These are phyloP conservation scores for Chrysomallon squamiferum DNA, from an alignment of 1,140 invertebrate species.

Conservation along the genomic window DNA sequence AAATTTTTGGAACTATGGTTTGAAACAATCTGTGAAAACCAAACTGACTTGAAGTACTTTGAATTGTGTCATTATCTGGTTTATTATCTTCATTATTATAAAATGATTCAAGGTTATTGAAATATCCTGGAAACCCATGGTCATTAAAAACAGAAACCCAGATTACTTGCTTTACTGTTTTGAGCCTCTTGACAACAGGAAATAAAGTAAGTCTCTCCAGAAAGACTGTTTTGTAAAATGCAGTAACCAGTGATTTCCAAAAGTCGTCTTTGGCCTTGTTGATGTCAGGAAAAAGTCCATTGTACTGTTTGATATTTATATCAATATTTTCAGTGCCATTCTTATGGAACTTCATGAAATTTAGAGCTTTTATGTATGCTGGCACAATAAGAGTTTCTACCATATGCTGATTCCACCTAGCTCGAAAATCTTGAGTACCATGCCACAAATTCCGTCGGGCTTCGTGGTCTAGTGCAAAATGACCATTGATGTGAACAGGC, in stretches of 20 bases:
- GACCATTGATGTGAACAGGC: slow-evolving; percentile 56
- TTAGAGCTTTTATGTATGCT: slow-evolving; percentile 27
- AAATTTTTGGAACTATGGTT: no score
- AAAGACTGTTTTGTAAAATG: neutral
- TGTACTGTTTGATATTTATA: neutral
- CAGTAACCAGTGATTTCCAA: slow-evolving; percentile 8
- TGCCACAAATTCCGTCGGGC: slow-evolving; percentile 45
- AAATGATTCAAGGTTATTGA: neutral
- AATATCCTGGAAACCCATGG: neutral
- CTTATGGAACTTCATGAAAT: neutral
- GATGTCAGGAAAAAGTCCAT: slow-evolving; percentile 15
- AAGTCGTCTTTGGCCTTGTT: neutral
- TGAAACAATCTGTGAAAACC: no score
- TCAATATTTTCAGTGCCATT: neutral
- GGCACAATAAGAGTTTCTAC: slow-evolving; percentile 34
- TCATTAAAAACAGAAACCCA: neutral
- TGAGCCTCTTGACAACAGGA: neutral
- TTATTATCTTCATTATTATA: no score
- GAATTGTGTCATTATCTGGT: no score
- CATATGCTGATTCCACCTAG: slow-evolving; percentile 41
- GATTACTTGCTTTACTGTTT: neutral
- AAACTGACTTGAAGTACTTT: no score
- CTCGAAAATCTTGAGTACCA: slow-evolving; percentile 15
- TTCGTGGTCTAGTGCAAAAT: slow-evolving; percentile 56
- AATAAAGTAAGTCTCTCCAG: neutral